Evolutionary conservation across 2,888 invertebrate genomes (phyloP), one percentile per base, ranked within the genome.

Genomic region (Stegana nigrithorax): DNA sequence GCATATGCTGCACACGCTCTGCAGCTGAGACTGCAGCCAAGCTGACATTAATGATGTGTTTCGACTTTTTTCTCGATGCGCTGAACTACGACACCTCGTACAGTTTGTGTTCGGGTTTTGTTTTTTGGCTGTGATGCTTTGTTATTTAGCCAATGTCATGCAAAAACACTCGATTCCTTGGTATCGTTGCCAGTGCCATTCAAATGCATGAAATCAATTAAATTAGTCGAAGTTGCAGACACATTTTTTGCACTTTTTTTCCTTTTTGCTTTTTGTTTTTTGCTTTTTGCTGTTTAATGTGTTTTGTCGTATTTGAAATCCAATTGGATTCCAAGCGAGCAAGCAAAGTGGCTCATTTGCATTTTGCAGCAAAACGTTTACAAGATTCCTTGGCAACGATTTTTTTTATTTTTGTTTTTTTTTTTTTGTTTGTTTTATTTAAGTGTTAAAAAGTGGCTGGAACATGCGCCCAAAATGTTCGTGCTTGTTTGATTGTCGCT

Each of bases 381-480:
- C 50, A 50, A 26, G 39, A 51, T 39, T 39, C 53, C 59, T 56
- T 55, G 51, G 63, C 69, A 36, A 55, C 53, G 53, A 55, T 55
- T 55, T 61, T 70, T 65, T n/a, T n/a, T n/a, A n/a, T n/a, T n/a
- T n/a, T n/a, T n/a, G n/a, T n/a, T n/a, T n/a, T n/a, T n/a, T n/a
- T n/a, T n/a, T n/a, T n/a, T n/a, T n/a, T n/a, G n/a, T n/a, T n/a
- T n/a, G n/a, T n/a, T n/a, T 75, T 78, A 79, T 75, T 75, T 75
- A 75, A 75, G 75, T 75, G 75, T 75, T 75, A 75, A 75, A 79
- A 75, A 75, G 77, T 78, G 77, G 78, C 77, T 75, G 73, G 25
- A 73, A 75, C 75, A 75, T 75, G 72, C 70, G 72, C 74, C 65
- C 62, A 64, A 74, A 73, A 73, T 77, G 79, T 77, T 77, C 78